Base-by-base conservation (phyloP, 2,113 vertebrate genomes). In the human region DNA sequence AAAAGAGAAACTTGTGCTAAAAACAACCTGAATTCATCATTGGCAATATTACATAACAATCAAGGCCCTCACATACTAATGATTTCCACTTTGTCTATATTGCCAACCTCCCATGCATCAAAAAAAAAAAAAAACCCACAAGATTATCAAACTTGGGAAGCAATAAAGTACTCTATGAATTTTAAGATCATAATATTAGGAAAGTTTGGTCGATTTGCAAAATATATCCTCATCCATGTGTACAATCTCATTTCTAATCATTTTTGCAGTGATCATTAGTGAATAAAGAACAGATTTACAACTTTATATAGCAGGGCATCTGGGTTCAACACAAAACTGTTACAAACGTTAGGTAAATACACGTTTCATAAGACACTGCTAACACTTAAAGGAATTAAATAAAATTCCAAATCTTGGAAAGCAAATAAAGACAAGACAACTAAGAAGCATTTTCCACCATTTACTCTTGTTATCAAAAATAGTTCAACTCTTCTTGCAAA, bases 401-500 rank as follows among this genome's bases (percentile, higher is more conserved):
- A 98, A 98, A 98, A 97, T 95, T 94, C 81, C 97, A 99, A 98
- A 99, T 98, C 97, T 98, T 98, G 97, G 97, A 98, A 98, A 99
- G 99, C 98, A 99, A 99, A 99, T 98, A 99, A 99, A 99, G 98
- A 99, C 99, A 99, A 99, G 98, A 98, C 98, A 98, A 99, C 99
- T 99, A 99, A 98, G 98, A 98, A 99, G 99, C 98, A 99, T 99
- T 99, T 99, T 99, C 98, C 99, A 99, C 99, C 99, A 99, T 99
- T 99, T 99, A 99, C 98, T 99, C 98, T 98, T 98, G 98, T 99
- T 99, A 99, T 99, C 99, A 99, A 99, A 99, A 99, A 99, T 99
- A 99, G 99, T 99, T 99, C 98, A 99, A 99, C 98, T 99, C 99
- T 99, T 99, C 99, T 99, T 99, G 99, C 98, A 98, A 99, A 99